These are phyloP conservation scores for Ips typographus DNA, from an alignment of 1,140 invertebrate species.

Conservation along the genomic window DNA sequence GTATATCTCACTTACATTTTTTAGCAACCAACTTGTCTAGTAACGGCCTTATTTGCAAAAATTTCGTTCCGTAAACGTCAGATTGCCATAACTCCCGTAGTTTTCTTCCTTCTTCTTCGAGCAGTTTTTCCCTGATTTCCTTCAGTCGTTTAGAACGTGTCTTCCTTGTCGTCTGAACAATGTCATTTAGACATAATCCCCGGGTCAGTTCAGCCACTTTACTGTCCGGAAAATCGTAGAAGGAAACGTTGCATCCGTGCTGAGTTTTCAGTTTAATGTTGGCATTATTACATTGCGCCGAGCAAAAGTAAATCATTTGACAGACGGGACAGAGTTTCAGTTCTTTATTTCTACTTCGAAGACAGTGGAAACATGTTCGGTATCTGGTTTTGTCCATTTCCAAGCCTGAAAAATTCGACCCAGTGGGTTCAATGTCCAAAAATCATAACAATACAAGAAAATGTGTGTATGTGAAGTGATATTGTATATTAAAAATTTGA, in stretches of 20 bases:
- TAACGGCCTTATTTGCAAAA: slow-evolving; percentile 7
- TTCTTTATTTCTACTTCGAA: slow-evolving; percentile 32
- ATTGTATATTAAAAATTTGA: too few species aligned
- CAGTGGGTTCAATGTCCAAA: slow-evolving; percentile 8
- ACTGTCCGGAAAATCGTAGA: slow-evolving; percentile 34
- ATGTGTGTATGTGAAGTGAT: background rate
- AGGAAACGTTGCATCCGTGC: slow-evolving; percentile 38
- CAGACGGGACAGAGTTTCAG: slow-evolving; percentile 42
- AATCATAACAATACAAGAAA: slow-evolving; percentile 1
- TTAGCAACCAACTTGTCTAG: background rate
- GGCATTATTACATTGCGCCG: slow-evolving; percentile 40
- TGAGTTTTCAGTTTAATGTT: slow-evolving; percentile 35
- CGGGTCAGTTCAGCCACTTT: background rate
- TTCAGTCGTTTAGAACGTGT: background rate
- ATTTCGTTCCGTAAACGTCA: slow-evolving; percentile 30
- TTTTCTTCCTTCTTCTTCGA: slow-evolving; percentile 19
- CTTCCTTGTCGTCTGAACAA: background rate
- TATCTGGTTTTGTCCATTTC: slow-evolving; percentile 34
- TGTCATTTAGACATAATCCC: slow-evolving; percentile 2
- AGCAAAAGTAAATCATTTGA: slow-evolving; percentile 44
- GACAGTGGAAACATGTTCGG: slow-evolving; percentile 45
- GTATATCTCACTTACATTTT: background rate
- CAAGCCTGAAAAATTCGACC: slow-evolving; percentile 1
- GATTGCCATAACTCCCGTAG: slow-evolving; percentile 19
- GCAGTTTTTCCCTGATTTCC: background rate